Base-by-base conservation (phyloP, 2,797 vertebrate genomes). In the Enteromius trimaculatus region DNA sequence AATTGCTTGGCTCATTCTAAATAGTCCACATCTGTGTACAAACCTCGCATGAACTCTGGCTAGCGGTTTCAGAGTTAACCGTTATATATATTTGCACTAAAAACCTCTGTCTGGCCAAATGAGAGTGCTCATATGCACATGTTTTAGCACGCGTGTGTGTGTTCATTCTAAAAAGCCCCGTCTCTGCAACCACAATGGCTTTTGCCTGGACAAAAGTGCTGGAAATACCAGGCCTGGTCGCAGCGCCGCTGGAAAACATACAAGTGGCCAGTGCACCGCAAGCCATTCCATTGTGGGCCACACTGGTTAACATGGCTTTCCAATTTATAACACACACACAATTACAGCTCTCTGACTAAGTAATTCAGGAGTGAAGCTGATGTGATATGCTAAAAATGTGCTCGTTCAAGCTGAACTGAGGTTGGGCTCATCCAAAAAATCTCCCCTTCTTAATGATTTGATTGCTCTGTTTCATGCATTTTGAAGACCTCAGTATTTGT, bases 161-260 rank as follows among this genome's bases (percentile, higher is more conserved):
- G 81, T 44, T 69, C 80, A 42, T 86, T 70, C 66, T 62, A 62
- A 80, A 80, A 65, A 53, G 44, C 76, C 85, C 72, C 58, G 70
- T 84, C 66, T 81, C 76, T 13, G 65, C 70, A 85, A 87, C 85
- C 87, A 76, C 82, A 74, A 60, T 78, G 86, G 89, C 87, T 91
- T 90, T 75, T 26, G 82, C 74, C 81, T 87, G 51, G 86, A 89
- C 85, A 88, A 83, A 87, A 89, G 88, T 42, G 84, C 88, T 90
- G 89, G 90, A 92, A 93, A 92, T 90, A 92, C 86, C 90, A 90
- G 92, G 89, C 88, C 90, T 89, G 79, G 68, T 82, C 89, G 90
- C 87, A 90, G 86, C 79, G 83, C 83, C 79, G 77, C 88, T 88
- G 89, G 88, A 92, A 90, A 83, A 90, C 90, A 90, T 86, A 3